phyloP scores from a whole-genome alignment of 2,888 invertebrate species.

The Trissolcus brochymenae region DNA sequence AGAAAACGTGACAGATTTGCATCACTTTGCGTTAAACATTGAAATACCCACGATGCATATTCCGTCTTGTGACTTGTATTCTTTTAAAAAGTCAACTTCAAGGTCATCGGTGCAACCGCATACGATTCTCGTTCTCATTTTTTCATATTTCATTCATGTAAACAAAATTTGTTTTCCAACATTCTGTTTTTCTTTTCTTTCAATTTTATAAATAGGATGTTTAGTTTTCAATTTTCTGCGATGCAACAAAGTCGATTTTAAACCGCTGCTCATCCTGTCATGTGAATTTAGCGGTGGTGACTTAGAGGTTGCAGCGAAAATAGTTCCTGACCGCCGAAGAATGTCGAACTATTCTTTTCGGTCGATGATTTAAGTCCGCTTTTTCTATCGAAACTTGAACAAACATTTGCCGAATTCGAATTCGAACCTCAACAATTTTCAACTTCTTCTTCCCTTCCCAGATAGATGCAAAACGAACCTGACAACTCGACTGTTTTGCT shows the following conservation, averaged over 20 bases:
- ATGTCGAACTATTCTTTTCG: conserved; percentile 60
- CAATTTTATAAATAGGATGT: no score
- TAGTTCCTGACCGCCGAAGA: conserved; percentile 70
- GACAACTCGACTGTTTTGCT: no score
- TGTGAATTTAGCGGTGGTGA: conserved; percentile 34
- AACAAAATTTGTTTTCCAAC: no score
- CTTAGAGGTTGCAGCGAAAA: conserved; percentile 69
- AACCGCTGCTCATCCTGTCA: conserved; percentile 11
- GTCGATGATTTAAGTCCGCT: not conserved
- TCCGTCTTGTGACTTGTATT: conserved; percentile 2
- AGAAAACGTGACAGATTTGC: conserved; percentile 17
- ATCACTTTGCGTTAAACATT: conserved; percentile 12
- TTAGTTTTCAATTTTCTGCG: not conserved
- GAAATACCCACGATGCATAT: conserved; percentile 6
- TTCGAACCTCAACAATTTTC: no score
- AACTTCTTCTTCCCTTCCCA: no score
- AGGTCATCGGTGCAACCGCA: not conserved
- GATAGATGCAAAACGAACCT: no score
- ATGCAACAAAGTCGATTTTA: conserved; percentile 28
- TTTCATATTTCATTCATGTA: no score
- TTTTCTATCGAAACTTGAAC: no score
- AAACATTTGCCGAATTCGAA: no score
- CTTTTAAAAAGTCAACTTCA: not conserved
- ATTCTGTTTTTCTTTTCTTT: no score
- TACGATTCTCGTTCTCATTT: no score